phyloP scores from a whole-genome alignment of 2,888 invertebrate species.

The Pimpla rufipes region DNA sequence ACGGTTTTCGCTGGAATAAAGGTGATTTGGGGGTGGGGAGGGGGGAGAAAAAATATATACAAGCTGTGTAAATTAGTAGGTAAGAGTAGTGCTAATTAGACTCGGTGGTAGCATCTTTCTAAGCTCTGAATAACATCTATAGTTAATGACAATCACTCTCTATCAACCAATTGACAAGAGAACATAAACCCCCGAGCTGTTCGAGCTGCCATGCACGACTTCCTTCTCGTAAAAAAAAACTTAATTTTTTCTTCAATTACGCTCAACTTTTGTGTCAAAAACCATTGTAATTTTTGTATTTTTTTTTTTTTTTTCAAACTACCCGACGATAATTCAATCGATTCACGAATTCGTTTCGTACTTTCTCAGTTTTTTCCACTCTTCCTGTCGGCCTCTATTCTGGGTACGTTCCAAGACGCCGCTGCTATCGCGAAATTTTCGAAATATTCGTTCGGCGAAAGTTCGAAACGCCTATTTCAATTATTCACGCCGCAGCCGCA shows the following conservation, averaged over 20 bases:
- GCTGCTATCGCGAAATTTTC: slow-evolving; percentile 7
- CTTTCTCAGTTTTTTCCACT: slow-evolving; percentile 68
- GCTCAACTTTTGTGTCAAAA: background rate
- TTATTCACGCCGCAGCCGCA: slow-evolving; percentile 19
- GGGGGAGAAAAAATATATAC: slow-evolving; percentile 41
- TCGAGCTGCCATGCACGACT: slow-evolving; percentile 78
- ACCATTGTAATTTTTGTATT: too few species aligned
- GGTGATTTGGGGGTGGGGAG: slow-evolving; percentile 31
- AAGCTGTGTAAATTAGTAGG: slow-evolving; percentile 69
- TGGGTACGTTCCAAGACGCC: slow-evolving; percentile 60
- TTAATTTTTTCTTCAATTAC: slow-evolving; percentile 13
- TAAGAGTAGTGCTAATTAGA: slow-evolving; percentile 76
- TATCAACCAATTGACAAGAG: slow-evolving; percentile 78
- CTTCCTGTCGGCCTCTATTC: slow-evolving; percentile 74
- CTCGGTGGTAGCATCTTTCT: slow-evolving; percentile 79
- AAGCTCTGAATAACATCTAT: slow-evolving; percentile 79
- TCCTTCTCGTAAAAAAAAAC: slow-evolving; percentile 61
- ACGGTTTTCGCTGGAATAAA: slow-evolving; percentile 44
- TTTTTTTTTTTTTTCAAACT: slow-evolving; percentile 24
- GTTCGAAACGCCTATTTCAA: slow-evolving; percentile 28
- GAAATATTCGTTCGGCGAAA: slow-evolving; percentile 26
- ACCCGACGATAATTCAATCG: slow-evolving; percentile 28
- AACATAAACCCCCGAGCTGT: slow-evolving; percentile 73
- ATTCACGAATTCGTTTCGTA: slow-evolving; percentile 18
- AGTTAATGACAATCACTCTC: slow-evolving; percentile 84